phyloP scores from a whole-genome alignment of 92 coral and sea anemone species.

The Siderastrea radians region DNA sequence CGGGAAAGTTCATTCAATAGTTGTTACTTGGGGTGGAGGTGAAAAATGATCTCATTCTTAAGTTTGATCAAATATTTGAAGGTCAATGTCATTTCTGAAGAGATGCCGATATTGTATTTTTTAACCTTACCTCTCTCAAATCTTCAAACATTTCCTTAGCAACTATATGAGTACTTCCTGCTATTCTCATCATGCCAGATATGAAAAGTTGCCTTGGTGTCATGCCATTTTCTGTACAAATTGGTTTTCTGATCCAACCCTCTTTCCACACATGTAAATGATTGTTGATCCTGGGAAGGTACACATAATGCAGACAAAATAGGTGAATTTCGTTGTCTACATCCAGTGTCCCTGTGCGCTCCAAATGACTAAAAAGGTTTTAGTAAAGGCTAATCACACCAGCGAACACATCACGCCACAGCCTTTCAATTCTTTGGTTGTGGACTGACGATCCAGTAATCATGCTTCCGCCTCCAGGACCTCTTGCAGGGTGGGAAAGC shows the following conservation, averaged over 20 bases:
- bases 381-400: constrained; percentile 35
- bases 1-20: too few species aligned
- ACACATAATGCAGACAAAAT: constrained; percentile 45
- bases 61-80: too few species aligned
- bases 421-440: too few species aligned
- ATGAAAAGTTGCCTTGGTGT: constrained; percentile 46
- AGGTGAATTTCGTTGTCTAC: constrained; percentile 13
- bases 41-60: too few species aligned
- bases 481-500: too few species aligned
- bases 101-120: too few species aligned
- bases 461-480: too few species aligned
- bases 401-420: constrained; percentile 45
- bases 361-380: constrained; percentile 33
- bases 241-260: constrained; percentile 29
- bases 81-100: too few species aligned
- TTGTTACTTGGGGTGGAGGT: too few species aligned
- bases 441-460: too few species aligned
- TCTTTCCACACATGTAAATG: constrained; percentile 33
- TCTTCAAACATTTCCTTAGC: constrained; percentile 37
- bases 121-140: too few species aligned
- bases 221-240: constrained; percentile 42
- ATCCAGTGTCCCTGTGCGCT: constrained; percentile 27
- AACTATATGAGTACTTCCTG: constrained; percentile 29
- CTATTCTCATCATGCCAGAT: constrained; percentile 28
- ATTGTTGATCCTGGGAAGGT: constrained; percentile 31